phyloP scores from a whole-genome alignment of 2,797 vertebrate species.

The Helicolenus hilgendorfi region DNA sequence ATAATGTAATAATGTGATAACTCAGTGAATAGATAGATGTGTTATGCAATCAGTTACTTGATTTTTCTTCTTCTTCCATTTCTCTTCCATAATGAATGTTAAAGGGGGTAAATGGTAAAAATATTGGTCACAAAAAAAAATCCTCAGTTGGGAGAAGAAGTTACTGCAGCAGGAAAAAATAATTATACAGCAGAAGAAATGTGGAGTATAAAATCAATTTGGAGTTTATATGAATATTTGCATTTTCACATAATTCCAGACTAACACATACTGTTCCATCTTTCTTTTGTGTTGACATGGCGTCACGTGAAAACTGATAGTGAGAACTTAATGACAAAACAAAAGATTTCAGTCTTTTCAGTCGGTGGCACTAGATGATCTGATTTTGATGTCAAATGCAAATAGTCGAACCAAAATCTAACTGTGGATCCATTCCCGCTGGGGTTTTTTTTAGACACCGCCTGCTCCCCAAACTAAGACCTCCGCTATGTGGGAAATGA shows the following conservation, averaged over 20 bases:
- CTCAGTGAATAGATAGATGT: background rate
- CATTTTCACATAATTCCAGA: conserved; percentile 9
- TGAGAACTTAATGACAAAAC: background rate
- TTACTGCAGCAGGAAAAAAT: conserved; percentile 3
- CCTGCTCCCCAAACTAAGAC: conserved; percentile 32
- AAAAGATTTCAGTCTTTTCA: background rate
- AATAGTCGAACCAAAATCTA: background rate
- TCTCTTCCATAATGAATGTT: too few species aligned
- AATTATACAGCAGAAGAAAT: background rate
- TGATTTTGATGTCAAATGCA: background rate
- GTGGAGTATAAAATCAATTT: conserved; percentile 1
- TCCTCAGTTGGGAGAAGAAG: background rate
- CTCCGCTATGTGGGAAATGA: conserved; percentile 48
- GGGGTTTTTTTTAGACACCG: conserved; percentile 1
- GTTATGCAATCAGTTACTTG: too few species aligned
- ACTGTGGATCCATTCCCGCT: conserved; percentile 5
- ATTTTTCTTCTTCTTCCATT: too few species aligned
- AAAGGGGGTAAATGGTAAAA: too few species aligned
- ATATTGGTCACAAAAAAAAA: background rate
- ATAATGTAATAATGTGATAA: too few species aligned
- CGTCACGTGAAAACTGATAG: background rate
- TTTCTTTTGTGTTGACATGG: background rate
- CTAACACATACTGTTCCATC: background rate
- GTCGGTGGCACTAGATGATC: background rate
- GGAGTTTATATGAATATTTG: background rate